These are phyloP conservation scores for Catharus bicknelli DNA, from an alignment of 2,113 vertebrate genomes.

Conservation along the genomic window DNA sequence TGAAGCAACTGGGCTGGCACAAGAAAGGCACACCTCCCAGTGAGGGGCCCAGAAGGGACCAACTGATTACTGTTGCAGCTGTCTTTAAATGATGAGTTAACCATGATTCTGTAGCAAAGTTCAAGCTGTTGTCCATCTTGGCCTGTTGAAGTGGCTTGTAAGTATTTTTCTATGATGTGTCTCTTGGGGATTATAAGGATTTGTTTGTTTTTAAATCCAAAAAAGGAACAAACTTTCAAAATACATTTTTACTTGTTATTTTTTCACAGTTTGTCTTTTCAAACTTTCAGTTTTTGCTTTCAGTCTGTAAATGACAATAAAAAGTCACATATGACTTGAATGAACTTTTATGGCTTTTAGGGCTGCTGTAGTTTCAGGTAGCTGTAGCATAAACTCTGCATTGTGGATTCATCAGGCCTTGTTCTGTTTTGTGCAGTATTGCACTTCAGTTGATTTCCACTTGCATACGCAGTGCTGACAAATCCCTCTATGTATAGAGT, in stretches of 20 bases:
- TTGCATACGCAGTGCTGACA: background rate
- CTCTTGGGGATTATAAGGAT: background rate
- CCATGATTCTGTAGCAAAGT: background rate
- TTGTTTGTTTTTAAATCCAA: background rate
- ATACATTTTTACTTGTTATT: background rate
- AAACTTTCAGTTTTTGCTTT: background rate
- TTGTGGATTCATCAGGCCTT: background rate
- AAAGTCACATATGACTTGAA: background rate
- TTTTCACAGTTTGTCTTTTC: background rate
- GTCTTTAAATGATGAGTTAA: background rate
- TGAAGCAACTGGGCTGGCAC: background rate
- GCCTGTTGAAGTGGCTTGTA: background rate
- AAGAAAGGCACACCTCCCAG: background rate
- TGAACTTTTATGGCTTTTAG: background rate
- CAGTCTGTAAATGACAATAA: background rate
- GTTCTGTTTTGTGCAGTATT: rapidly evolving
- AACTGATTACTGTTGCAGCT: background rate
- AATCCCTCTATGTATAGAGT: background rate
- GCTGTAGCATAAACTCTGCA: background rate
- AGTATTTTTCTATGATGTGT: background rate
- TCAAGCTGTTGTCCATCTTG: background rate
- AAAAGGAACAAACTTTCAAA: background rate
- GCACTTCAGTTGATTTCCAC: background rate
- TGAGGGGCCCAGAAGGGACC: background rate
- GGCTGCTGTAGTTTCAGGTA: rapidly evolving